Conservation (phyloP, 1,140 invertebrate genomes). For the Drosophila sturtevanti region DNA sequence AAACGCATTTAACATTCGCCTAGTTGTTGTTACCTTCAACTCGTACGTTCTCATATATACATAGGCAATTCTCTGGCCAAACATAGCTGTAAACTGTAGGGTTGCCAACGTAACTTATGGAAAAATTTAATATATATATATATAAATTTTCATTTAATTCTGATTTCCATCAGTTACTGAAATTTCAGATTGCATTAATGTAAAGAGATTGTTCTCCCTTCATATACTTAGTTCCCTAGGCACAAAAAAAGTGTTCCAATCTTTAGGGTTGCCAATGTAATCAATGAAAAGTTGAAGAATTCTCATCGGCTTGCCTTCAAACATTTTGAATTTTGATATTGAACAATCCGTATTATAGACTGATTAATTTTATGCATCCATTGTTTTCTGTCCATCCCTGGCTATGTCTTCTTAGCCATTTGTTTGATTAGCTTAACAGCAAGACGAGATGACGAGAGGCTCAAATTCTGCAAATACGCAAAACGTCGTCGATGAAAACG, state of each 20-base stretch:
- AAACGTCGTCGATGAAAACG: slow-evolving; percentile 29
- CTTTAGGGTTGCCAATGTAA: neutral
- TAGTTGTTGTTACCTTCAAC: slow-evolving; percentile 22
- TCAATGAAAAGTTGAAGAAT: neutral
- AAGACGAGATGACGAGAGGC: neutral
- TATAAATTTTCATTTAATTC: too few species aligned
- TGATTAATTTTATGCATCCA: too few species aligned
- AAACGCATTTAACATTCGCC: slow-evolving; percentile 50
- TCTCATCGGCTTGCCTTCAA: too few species aligned
- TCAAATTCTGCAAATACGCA: slow-evolving; percentile 47
- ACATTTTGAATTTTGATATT: too few species aligned
- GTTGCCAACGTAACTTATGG: neutral
- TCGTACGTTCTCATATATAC: neutral
- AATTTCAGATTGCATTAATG: too few species aligned
- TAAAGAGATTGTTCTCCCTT: too few species aligned
- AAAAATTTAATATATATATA: too few species aligned
- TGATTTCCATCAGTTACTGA: too few species aligned
- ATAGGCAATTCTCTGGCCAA: slow-evolving; percentile 36
- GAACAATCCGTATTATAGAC: too few species aligned
- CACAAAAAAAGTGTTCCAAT: too few species aligned
- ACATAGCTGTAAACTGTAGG: neutral
- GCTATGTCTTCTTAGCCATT: slow-evolving; percentile 69
- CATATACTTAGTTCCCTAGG: too few species aligned
- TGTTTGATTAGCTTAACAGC: slow-evolving; percentile 23
- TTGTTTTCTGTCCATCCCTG: slow-evolving; percentile 15